A percentile compares a stretch with the other conserved stretches of the same genome.
Evolutionary conservation across 2,888 invertebrate genomes (phyloP).

Genomic region (Cephus sareptanus): DNA sequence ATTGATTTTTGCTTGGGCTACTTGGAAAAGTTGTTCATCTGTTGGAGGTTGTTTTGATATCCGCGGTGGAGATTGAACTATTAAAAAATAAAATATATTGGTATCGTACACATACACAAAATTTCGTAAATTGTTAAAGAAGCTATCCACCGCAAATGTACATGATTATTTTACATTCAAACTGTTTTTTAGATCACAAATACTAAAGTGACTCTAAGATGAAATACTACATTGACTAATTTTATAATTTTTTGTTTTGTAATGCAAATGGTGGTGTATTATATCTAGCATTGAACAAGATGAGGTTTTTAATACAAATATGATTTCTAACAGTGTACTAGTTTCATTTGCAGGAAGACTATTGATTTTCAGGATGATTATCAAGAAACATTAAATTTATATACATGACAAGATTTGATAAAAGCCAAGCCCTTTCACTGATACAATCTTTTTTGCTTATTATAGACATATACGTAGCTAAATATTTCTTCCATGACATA

Average conservation of each 20-base stretch:
- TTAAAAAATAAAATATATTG: slow-evolving; percentile 29
- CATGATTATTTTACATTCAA: background rate
- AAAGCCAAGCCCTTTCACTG: background rate
- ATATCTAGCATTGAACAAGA: background rate
- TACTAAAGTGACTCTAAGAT: background rate
- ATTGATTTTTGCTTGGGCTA: slow-evolving; percentile 78
- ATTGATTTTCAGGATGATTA: background rate
- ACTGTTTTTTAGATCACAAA: background rate
- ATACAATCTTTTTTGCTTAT: background rate
- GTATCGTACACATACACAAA: background rate
- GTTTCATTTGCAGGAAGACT: background rate
- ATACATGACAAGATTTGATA: background rate
- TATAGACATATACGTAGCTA: background rate
- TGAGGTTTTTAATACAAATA: background rate
- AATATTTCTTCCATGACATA: background rate
- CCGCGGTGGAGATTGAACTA: slow-evolving; percentile 90
- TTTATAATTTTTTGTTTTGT: background rate
- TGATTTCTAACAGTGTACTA: background rate
- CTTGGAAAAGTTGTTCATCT: slow-evolving; percentile 92
- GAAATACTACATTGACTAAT: background rate
- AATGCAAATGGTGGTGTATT: background rate
- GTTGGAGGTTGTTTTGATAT: slow-evolving; percentile 93
- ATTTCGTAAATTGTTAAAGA: background rate
- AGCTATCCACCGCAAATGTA: background rate
- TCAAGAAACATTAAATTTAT: background rate